Conservation (phyloP, 2,797 vertebrate species). For the Lindbergichthys nudifrons region DNA sequence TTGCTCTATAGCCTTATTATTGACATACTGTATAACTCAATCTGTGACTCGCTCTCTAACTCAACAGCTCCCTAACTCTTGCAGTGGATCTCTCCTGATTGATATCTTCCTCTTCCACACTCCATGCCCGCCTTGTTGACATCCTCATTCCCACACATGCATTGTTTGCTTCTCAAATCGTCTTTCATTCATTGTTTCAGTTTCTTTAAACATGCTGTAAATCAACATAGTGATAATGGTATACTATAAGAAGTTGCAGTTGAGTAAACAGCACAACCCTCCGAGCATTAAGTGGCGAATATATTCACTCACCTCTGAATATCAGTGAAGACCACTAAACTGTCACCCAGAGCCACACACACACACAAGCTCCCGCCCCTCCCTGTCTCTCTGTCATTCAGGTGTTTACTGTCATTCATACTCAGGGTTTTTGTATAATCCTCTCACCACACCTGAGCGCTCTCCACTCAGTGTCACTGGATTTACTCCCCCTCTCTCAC, state of each 20-base stretch:
- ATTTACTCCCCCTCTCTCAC: conserved; percentile 65
- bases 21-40: conserved; percentile 59
- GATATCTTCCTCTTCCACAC: conserved; percentile 63
- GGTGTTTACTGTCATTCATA: conserved; percentile 87
- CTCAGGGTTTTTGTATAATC: conserved; percentile 84
- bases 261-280: conserved; percentile 52
- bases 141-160: conserved; percentile 33
- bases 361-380: conserved; percentile 48
- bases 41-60: conserved; percentile 63
- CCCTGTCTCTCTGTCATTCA: conserved; percentile 84
- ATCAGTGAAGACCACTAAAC: conserved; percentile 70
- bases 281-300: conserved; percentile 58
- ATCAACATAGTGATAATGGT: conserved; percentile 34
- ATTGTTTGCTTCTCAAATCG: conserved; percentile 46
- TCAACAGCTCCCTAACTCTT: conserved; percentile 49
- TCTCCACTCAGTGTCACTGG: conserved; percentile 82
- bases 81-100: conserved; percentile 70
- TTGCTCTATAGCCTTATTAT: conserved; percentile 54
- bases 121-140: conserved; percentile 61
- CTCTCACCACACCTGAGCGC: conserved; percentile 86
- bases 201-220: conserved; percentile 30
- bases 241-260: conserved; percentile 47
- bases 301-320: conserved; percentile 68
- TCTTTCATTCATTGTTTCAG: conserved; percentile 39
- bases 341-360: conserved; percentile 55